These are phyloP conservation scores for Acrobasis repandana DNA, from an alignment of 2,888 invertebrate species.

Conservation along the genomic window DNA sequence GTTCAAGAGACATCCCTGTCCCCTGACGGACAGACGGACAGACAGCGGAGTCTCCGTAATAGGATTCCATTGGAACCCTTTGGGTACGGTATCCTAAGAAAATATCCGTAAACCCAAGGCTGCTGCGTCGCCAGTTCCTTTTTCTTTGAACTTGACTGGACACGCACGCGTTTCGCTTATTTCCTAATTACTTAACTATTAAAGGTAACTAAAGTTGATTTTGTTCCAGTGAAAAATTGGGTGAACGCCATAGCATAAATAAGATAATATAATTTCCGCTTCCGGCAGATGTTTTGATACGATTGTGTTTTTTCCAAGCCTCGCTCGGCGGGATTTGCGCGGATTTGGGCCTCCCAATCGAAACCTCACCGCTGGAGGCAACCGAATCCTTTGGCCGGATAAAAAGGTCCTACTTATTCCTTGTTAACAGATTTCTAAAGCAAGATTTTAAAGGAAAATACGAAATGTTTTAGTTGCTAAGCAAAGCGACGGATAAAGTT, in stretches of 20 bases:
- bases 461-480: constrained; percentile 44
- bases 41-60: too few species aligned
- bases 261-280: constrained; percentile 41
- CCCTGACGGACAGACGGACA: too few species aligned
- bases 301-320: constrained; percentile 61
- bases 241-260: constrained; percentile 23
- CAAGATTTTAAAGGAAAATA: constrained; percentile 39
- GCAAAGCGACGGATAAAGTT: constrained; percentile 36
- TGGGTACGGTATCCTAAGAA: too few species aligned
- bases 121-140: too few species aligned
- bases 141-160: too few species aligned
- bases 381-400: constrained; percentile 64
- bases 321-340: constrained; percentile 63
- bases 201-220: neutral
- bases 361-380: constrained; percentile 59
- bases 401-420: constrained; percentile 64
- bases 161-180: neutral
- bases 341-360: constrained; percentile 75
- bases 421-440: constrained; percentile 67
- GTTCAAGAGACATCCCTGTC: too few species aligned
- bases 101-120: too few species aligned
- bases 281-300: constrained; percentile 54
- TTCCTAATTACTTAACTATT: constrained; percentile 11
- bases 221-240: constrained; percentile 12
- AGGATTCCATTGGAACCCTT: too few species aligned